Conservation (phyloP, 2,797 vertebrate species). For the Nasua narica region DNA sequence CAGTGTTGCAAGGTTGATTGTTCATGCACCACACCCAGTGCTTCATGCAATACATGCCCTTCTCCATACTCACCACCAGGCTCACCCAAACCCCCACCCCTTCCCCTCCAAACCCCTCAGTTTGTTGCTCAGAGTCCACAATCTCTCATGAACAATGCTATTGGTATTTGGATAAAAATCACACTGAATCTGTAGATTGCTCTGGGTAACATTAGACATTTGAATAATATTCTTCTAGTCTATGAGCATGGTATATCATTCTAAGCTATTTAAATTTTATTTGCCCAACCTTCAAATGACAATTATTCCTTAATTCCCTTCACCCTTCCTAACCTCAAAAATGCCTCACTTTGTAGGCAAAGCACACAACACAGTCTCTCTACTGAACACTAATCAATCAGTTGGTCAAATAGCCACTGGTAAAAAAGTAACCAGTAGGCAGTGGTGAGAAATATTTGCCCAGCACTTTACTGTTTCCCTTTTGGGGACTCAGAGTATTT, state of each 20-base stretch:
- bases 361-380: not conserved
- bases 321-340: not conserved
- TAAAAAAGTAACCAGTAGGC: not conserved
- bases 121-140: no score
- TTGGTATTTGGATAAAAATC: not conserved
- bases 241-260: not conserved
- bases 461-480: not conserved
- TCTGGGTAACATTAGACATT: not conserved
- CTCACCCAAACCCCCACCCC: no score
- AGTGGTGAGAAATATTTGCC: not conserved
- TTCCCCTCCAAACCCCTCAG: no score
- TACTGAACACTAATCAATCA: not conserved
- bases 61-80: no score
- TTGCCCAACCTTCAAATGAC: not conserved
- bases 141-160: not conserved
- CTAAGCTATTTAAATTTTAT: not conserved
- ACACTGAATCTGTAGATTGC: not conserved
- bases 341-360: not conserved
- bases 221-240: not conserved
- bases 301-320: not conserved
- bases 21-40: no score
- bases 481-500: not conserved
- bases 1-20: no score
- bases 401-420: not conserved
- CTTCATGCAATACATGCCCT: no score